These are phyloP conservation scores for Aplochiton taeniatus DNA, from an alignment of 2,797 vertebrate species.

Conservation along the genomic window DNA sequence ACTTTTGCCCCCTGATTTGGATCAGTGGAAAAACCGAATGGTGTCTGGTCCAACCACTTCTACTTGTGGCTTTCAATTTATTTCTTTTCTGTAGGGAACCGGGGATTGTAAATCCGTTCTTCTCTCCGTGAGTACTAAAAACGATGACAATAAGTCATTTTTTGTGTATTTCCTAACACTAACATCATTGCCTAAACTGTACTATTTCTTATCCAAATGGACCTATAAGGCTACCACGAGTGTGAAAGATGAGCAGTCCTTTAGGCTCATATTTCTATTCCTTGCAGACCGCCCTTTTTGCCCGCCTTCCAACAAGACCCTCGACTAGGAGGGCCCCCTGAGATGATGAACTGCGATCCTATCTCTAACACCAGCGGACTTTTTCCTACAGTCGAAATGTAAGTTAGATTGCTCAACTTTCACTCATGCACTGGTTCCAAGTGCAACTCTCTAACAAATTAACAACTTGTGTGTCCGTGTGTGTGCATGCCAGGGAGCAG, in stretches of 20 bases:
- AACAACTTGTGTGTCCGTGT: background rate
- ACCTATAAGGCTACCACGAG: background rate
- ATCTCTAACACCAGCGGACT: slow-evolving; percentile 1
- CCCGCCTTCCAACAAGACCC: too few species aligned
- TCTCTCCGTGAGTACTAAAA: too few species aligned
- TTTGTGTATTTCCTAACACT: background rate
- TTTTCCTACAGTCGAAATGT: slow-evolving; percentile 12
- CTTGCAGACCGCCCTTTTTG: background rate
- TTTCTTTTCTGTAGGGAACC: too few species aligned
- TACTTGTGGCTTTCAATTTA: background rate
- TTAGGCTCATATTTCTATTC: too few species aligned
- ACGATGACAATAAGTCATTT: too few species aligned
- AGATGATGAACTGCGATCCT: background rate
- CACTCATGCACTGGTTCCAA: too few species aligned
- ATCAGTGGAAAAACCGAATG: too few species aligned
- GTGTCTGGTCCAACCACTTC: too few species aligned
- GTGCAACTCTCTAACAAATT: background rate
- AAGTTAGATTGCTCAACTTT: slow-evolving; percentile 3
- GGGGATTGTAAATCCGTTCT: too few species aligned
- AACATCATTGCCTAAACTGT: background rate
- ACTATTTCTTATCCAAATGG: background rate
- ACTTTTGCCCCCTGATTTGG: too few species aligned
- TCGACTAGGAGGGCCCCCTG: background rate
- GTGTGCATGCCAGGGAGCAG: slow-evolving; percentile 18
- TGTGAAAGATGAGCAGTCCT: too few species aligned